Percentiles rank a stretch among this genome's conserved stretches.
phyloP scores from a whole-genome alignment of 1,140 invertebrate genomes.

The Schlechtendalia chinensis region DNA sequence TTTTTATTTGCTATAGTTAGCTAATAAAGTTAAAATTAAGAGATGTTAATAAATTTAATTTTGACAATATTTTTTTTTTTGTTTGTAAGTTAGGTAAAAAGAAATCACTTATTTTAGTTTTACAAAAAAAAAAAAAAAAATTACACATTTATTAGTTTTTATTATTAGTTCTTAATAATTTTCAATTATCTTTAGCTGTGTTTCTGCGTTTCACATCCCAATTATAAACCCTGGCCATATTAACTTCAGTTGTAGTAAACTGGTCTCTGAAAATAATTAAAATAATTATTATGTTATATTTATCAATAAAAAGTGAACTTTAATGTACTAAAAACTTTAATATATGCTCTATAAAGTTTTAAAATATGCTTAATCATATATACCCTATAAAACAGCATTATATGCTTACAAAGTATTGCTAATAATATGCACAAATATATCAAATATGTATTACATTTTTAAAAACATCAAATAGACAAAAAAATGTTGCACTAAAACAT shows the following conservation, averaged over 20 bases:
- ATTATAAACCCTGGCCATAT: slow-evolving; percentile 74
- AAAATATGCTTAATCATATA: too few species aligned
- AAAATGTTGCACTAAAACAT: too few species aligned
- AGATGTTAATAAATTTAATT: slow-evolving; percentile 18
- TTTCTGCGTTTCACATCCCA: slow-evolving; percentile 35
- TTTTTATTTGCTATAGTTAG: neutral
- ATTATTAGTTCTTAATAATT: neutral
- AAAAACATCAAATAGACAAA: too few species aligned
- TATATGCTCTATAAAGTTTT: too few species aligned
- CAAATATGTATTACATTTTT: too few species aligned
- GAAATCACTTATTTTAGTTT: neutral
- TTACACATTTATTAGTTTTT: slow-evolving; percentile 14
- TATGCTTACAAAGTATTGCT: too few species aligned
- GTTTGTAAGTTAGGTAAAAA: neutral
- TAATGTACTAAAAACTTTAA: too few species aligned
- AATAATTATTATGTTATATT: neutral
- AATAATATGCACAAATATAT: too few species aligned
- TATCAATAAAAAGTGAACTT: too few species aligned
- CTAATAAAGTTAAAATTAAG: neutral
- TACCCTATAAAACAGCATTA: too few species aligned
- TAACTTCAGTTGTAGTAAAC: slow-evolving; percentile 97
- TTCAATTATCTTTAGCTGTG: slow-evolving; percentile 23
- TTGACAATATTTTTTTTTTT: neutral
- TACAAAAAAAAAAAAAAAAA: slow-evolving; percentile 20
- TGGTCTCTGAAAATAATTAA: slow-evolving; percentile 74